Percentiles rank a stretch among this genome's conserved stretches.
Evolutionary conservation across 1,140 invertebrate genomes (phyloP).

Genomic region (Pachypsylla venusta): DNA sequence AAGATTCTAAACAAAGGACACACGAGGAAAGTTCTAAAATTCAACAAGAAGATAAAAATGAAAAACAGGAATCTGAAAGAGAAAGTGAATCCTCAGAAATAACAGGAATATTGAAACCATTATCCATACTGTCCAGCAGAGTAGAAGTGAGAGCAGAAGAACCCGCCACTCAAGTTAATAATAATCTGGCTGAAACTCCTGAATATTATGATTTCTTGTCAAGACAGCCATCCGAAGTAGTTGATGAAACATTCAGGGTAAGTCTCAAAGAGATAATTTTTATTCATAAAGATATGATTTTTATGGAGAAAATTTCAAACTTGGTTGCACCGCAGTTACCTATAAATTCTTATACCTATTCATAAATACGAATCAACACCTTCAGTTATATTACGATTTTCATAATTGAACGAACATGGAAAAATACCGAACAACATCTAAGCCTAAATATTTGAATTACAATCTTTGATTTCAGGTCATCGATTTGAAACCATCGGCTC

Average conservation of each 20-base stretch:
- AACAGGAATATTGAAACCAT: background rate
- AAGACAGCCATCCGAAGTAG: constrained; percentile 59
- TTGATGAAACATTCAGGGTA: constrained; percentile 57
- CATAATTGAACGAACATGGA: too few species aligned
- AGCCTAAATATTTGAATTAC: too few species aligned
- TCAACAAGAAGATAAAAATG: background rate
- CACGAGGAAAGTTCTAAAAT: background rate
- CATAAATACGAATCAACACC: too few species aligned
- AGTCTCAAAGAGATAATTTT: too few species aligned
- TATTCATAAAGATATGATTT: too few species aligned
- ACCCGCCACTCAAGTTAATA: constrained; percentile 29
- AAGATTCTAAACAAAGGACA: background rate
- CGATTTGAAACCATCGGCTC: constrained; percentile 33
- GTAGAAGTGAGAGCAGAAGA: constrained; percentile 29
- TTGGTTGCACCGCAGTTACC: too few species aligned
- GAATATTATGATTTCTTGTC: constrained; percentile 64
- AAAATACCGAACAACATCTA: too few species aligned
- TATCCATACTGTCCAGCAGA: constrained; percentile 15
- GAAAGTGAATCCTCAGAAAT: constrained; percentile 7
- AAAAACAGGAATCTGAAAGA: constrained; percentile 11
- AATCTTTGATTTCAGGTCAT: constrained; percentile 28
- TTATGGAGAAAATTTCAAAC: too few species aligned
- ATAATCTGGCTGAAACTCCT: constrained; percentile 50
- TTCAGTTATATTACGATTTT: too few species aligned
- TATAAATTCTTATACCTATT: too few species aligned